Base-by-base conservation (phyloP, 1,140 invertebrate genomes). In the Heliconius eleuchia region DNA sequence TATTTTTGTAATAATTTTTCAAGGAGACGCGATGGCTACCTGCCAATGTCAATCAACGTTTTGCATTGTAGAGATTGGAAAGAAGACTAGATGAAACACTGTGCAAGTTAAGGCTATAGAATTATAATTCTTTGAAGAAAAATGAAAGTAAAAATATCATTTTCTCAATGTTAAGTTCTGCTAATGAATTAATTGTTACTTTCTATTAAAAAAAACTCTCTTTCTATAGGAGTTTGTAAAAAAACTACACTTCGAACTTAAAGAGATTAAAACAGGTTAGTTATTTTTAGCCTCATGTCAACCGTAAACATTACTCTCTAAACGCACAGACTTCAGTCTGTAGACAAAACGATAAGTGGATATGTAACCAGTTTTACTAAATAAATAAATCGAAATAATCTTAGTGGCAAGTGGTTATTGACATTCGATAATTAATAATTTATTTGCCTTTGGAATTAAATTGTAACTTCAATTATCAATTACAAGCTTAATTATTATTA, bases 261-360 rank as follows among this genome's bases (percentile, higher is more conserved):
- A 27, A 71, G 34, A 60, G 37, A 76, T 76, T 50, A 30, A 57
- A 80, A 76, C 78, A 27, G 78, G 73, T 75, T 80, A 42, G 66
- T 18, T 80, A 80, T 80, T 57, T 75, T 57, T 75, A 75, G 4
- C 55, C 2, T 66, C 60, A 13, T 30, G 27, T 66, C 23, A 66
- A 66, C 9, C 60, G 60, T 66, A 66, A 66, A 66, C 60, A 66
- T 66, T 66, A 30, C 60, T 66, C 60, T 66, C 60, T 30, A 66
- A 66, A 66, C 27, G 27, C n/a, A n/a, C 55, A 57, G 60, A 66
- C 23, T 66, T 30, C 23, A 66, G 1, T 66, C 57, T 30, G 23
- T 66, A 66, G 60, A 66, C 60, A 30, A 30, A 30, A 30, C 66
- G 52, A 42, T 57, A n/a, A 73, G 52, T 11, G 57, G 57, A 18